These are phyloP conservation scores for Caenorhabditis plicata DNA, from an alignment of 2,888 invertebrate genomes.

Conservation along the genomic window DNA sequence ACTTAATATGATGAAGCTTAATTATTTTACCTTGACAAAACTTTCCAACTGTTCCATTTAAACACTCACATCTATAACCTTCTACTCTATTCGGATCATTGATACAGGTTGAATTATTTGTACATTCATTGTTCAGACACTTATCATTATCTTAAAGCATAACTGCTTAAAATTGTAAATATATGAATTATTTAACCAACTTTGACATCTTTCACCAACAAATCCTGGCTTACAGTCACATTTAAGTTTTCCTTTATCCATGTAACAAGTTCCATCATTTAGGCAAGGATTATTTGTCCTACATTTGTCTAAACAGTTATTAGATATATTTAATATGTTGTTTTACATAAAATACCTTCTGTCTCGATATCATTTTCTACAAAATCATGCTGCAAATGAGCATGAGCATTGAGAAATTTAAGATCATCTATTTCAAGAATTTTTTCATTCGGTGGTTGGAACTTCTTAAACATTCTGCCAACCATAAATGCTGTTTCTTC, in stretches of 20 bases:
- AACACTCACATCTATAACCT: slow-evolving; percentile 37
- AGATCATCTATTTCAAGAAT: slow-evolving; percentile 26
- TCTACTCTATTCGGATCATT: slow-evolving; percentile 21
- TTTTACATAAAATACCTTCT: slow-evolving; percentile 7
- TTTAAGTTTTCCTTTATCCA: slow-evolving; percentile 15
- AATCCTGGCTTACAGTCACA: slow-evolving; percentile 28
- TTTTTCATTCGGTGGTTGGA: slow-evolving; percentile 24
- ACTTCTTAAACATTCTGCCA: slow-evolving; percentile 35
- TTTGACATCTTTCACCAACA: slow-evolving; percentile 25
- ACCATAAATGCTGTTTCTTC: slow-evolving; percentile 16
- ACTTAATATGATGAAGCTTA: not conserved
- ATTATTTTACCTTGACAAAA: slow-evolving; percentile 32
- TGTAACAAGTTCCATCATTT: slow-evolving; percentile 25
- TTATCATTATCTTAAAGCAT: slow-evolving; percentile 26
- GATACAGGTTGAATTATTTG: slow-evolving; percentile 31
- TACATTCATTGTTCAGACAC: slow-evolving; percentile 27
- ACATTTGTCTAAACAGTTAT: slow-evolving; percentile 24
- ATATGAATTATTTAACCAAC: too few relatives aligned
- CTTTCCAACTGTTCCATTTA: slow-evolving; percentile 32
- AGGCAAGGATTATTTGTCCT: slow-evolving; percentile 27
- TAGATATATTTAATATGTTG: not conserved
- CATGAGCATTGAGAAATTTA: slow-evolving; percentile 36
- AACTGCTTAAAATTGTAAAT: too few relatives aligned
- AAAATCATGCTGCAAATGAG: slow-evolving; percentile 40
- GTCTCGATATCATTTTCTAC: slow-evolving; percentile 36